Base-by-base conservation (phyloP, 1,140 invertebrate genomes). In the Acromyrmex echinatior region DNA sequence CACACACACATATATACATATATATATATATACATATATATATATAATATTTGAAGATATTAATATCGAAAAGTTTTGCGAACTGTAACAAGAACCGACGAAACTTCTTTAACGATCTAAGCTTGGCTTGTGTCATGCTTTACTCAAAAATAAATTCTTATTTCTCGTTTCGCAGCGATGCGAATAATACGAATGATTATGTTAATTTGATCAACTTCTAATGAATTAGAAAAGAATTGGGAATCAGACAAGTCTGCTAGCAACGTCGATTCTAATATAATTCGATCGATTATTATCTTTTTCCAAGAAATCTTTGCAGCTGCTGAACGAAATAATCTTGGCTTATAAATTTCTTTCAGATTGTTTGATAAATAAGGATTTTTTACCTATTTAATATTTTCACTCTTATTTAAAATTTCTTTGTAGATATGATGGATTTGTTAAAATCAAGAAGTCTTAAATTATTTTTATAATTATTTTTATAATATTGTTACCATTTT, bases 281-380 rank as follows among this genome's bases (percentile, higher is more conserved):
- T 62, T 51, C 18, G 25, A 73, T 73, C 0, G 10, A 49, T 49
- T 60, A 49, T 49, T 60, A 14, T 65, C 58, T 49, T 35, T 74
- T 79, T 51, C 6, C 28, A 62, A 14, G 4, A 74, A 62, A 73
- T 49, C 2, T 1, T 68, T 68, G 66, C 7, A 66, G 18, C 70
- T 49, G 39, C 4, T 28, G 12, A 56, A 82, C 14, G 14, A 76
- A 71, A 68, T 80, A 88, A 87, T 87, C n/a, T 86, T 70, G 82
- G 45, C 25, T 87, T 86, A 63, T 86, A 6, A 78, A 86, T 91
- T 90, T 76, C 86, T 92, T 94, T 92, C 93, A 93, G 93, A 93
- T 93, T 56, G 73, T 90, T 71, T 49, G 49, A 92, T 93, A 93
- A 94, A 93, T 93, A 93, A 89, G 91, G 93, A 93, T 94, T 21